Evolutionary conservation across 2,113 vertebrate species (phyloP), one percentile per base, ranked within the genome.

Genomic region (Semnopithecus entellus): DNA sequence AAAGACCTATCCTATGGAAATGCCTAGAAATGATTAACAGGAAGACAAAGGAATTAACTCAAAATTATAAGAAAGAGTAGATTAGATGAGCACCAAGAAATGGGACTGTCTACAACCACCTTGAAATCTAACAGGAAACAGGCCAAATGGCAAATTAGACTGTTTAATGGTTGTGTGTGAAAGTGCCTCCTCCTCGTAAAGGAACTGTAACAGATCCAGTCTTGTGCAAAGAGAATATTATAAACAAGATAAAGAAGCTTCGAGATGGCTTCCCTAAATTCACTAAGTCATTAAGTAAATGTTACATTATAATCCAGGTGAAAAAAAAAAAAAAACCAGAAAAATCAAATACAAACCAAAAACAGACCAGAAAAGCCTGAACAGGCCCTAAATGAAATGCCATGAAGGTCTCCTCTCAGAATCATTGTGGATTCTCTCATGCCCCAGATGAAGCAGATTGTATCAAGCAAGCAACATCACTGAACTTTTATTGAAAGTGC

Each of bases 151-250:
- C 70, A 84, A 50, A 80, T 96, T 48, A n/a, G 35, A 73, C 70
- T 79, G 20, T 48, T 52, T 10, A 75, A 88, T 59, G 38, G 23
- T 14, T 68, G 5, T 75, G 61, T 83, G 61, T 91, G 45, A 83
- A 92, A 88, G 18, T 52, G 8, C 1, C 38, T 55, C 3, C 22
- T 78, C 22, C 64, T 66, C 66, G 25, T 55, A 27, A 79, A 89
- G 45, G 23, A 84, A 70, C 32, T 5, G 3, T 32, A 64, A 32
- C 5, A 52, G 38, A 90, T 23, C 32, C 40, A 81, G 45, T 45
- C 87, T 83, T 70, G 22, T 80, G 45, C 88, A 86, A 95, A 94
- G 17, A 55, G 27, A 87, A 95, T 66, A n/a, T 52, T 70, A 76
- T 48, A 43, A 93, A 55, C 61, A 70, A 90, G 40, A 45, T 72